Conservation (phyloP, 2,888 invertebrate species). For the Drosophila multiciliata region DNA sequence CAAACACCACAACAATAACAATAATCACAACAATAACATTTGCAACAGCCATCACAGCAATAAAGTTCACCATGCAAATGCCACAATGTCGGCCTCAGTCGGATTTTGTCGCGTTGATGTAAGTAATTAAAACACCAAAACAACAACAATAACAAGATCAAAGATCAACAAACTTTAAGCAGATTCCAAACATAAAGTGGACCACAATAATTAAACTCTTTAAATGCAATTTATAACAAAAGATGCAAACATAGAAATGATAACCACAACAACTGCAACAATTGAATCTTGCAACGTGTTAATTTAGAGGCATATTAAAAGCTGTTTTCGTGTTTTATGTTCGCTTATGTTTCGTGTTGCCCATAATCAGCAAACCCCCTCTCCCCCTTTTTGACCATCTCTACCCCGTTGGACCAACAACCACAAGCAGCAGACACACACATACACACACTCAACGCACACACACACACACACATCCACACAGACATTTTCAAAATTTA, state of each 20-base stretch:
- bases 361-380: constrained; percentile 25
- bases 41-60: constrained; percentile 21
- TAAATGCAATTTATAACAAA: neutral
- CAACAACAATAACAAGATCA: constrained; percentile 3
- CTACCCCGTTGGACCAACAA: neutral
- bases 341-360: constrained; percentile 61
- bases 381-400: neutral
- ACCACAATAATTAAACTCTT: neutral
- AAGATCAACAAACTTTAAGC: constrained; percentile 3
- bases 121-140: constrained; percentile 60
- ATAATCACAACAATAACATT: constrained; percentile 14
- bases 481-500: constrained; percentile 12
- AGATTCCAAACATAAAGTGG: neutral
- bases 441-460: constrained; percentile 1
- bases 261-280: constrained; percentile 1
- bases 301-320: constrained; percentile 15
- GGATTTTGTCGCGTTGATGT: constrained; percentile 83
- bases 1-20: constrained; percentile 30
- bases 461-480: constrained; percentile 4
- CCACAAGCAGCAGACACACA: constrained; percentile 14
- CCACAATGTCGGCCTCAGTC: constrained; percentile 67
- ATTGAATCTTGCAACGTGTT: constrained; percentile 20
- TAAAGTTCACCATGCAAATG: constrained; percentile 37
- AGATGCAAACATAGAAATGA: neutral
- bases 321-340: constrained; percentile 58